Base-by-base conservation (phyloP, 1,140 invertebrate genomes). In the Drosophila bocqueti region DNA sequence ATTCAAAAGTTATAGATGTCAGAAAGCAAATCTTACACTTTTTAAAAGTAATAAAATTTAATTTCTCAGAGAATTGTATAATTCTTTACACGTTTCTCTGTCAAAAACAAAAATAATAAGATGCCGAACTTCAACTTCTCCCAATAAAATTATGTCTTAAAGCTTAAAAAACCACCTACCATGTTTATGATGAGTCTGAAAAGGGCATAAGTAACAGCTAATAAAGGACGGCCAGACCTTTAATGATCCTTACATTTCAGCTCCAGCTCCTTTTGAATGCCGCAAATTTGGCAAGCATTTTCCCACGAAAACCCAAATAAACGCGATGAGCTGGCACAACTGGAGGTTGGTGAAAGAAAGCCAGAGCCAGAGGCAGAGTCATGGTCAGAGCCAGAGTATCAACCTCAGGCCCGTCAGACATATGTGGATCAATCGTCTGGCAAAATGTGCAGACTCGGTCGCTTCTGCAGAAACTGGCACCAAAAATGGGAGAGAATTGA, bases 391-490 rank as follows among this genome's bases (percentile, higher is more conserved):
- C 15, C 50, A 49, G 29, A 34, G 36, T 52, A 63, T 21, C 52
- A 66, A 61, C 57, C 63, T 43, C 78, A 78, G 63, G 68, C 61
- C 47, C 78, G 81, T 90, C 78, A 72, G 68, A 89, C 84, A 89
- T 76, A 87, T 87, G 84, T 83, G 81, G 84, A 84, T 81, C 84
- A 87, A 55, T 78, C 57, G 78, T 77, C 76, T 84, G 76, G 60
- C 47, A 40, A 66, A 72, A 87, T 79, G 79, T 81, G 81, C 76
- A 61, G 59, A 67, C 42, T 67, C 50, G 45, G 47, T 2, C 46
- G 47, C 63, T 84, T 82, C 83, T 83, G 68, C 76, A 83, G 85
- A 84, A 89, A 86, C 64, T 36, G 59, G 55, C 31, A 42, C 26
- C 26, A 9, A 80, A 52, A 61, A 4, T 52, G 49, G 26, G 5